Percentiles rank a stretch among this genome's conserved stretches.
Conservation (phyloP, 2,113 vertebrate genomes). For the Malurus cyaneus region DNA sequence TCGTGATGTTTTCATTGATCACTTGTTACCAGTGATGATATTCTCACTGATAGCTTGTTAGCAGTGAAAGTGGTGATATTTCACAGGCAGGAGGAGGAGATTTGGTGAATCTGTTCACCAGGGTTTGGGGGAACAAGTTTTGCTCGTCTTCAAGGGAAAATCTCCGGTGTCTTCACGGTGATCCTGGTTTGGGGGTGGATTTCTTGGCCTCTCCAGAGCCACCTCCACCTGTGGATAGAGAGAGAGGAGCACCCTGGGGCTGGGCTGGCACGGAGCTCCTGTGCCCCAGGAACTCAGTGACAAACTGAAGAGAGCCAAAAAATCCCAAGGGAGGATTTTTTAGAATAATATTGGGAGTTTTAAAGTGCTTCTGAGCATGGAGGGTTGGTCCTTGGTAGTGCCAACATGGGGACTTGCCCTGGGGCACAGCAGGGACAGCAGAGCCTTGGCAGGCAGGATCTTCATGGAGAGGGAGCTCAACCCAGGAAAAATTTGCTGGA, state of each 20-base stretch:
- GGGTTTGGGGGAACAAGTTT: background rate
- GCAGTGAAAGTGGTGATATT: accelerated
- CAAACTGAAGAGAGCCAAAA: accelerated
- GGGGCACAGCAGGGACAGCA: background rate
- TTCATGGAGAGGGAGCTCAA: background rate
- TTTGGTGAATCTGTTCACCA: background rate
- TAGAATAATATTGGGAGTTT: accelerated
- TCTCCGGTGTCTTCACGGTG: accelerated
- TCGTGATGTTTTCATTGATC: no score
- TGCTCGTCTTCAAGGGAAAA: background rate
- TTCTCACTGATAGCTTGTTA: no score
- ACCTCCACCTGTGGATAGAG: background rate
- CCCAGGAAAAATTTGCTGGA: background rate
- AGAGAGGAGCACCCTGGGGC: background rate
- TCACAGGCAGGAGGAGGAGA: background rate
- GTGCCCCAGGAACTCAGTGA: background rate
- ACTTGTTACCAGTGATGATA: no score
- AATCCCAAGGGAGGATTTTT: background rate
- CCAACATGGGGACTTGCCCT: accelerated
- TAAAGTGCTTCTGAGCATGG: background rate
- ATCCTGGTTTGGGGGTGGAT: background rate
- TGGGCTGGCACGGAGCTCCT: background rate
- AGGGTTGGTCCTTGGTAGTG: background rate
- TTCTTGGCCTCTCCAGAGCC: accelerated
- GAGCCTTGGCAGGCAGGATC: background rate